Evolutionary conservation across 1,140 invertebrate species (phyloP).

Genomic region (Drosophila littoralis): DNA sequence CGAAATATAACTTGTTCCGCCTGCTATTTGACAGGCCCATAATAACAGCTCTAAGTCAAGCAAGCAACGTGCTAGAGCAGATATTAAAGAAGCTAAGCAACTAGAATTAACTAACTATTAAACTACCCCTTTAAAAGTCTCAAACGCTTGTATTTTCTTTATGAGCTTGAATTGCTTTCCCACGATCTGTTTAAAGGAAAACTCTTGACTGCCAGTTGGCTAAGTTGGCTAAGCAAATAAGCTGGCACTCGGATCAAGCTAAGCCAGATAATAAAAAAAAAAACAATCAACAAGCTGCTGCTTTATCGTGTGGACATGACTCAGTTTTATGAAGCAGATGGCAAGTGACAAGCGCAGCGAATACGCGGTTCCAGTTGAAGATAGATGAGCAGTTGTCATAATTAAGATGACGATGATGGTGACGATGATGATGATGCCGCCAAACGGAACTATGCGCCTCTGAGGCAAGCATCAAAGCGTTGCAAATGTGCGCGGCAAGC

Average conservation of each 20-base stretch:
- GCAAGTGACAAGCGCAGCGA: slow-evolving; percentile 20
- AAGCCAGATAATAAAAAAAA: slow-evolving; percentile 7
- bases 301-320: slow-evolving; percentile 11
- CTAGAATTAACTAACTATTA: background rate
- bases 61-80: background rate
- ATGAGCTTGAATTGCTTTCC: background rate
- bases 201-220: background rate
- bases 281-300: slow-evolving; percentile 16
- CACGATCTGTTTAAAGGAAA: slow-evolving; percentile 12
- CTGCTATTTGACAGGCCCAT: too few relatives aligned
- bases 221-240: slow-evolving; percentile 21
- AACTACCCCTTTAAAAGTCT: background rate
- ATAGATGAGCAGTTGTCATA: slow-evolving; percentile 1
- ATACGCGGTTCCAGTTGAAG: slow-evolving; percentile 1
- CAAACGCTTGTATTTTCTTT: too few relatives aligned
- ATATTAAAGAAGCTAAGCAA: background rate
- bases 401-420: slow-evolving; percentile 2
- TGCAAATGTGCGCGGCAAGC: slow-evolving; percentile 41
- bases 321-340: slow-evolving; percentile 14
- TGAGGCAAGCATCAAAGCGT: slow-evolving; percentile 34
- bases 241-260: slow-evolving; percentile 17
- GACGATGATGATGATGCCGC: slow-evolving; percentile 18
- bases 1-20: too few relatives aligned
- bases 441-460: slow-evolving; percentile 38
- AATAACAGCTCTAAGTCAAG: background rate